These are phyloP conservation scores for Isichthys henryi DNA, from an alignment of 2,113 vertebrate genomes.

Conservation along the genomic window DNA sequence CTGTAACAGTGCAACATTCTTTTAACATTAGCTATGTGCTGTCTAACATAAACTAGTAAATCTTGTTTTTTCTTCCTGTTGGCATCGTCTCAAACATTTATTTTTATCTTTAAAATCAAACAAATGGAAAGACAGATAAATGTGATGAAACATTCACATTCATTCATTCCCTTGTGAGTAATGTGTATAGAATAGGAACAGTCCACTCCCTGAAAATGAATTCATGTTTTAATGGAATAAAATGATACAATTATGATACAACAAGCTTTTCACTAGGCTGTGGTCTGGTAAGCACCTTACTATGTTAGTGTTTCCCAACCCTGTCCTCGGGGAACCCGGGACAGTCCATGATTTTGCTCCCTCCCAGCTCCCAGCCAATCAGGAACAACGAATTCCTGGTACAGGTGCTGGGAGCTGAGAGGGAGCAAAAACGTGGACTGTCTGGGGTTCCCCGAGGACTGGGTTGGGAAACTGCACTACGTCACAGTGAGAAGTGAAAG, in stretches of 20 bases:
- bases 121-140: conserved; percentile 36
- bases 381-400: too few species aligned
- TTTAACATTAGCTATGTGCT: conserved; percentile 24
- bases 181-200: conserved; percentile 51
- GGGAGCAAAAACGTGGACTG: too few species aligned
- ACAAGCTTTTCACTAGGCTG: not conserved
- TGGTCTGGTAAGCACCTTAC: not conserved
- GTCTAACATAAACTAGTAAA: not conserved
- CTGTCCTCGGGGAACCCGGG: too few species aligned
- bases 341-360: too few species aligned
- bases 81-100: not conserved
- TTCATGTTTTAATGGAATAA: conserved; percentile 60
- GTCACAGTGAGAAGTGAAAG: too few species aligned
- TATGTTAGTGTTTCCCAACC: not conserved
- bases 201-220: conserved; percentile 41
- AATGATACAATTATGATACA: not conserved
- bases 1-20: not conserved
- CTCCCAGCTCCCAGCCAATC: too few species aligned
- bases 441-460: too few species aligned
- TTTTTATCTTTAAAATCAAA: not conserved
- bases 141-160: conserved; percentile 47
- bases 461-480: too few species aligned
- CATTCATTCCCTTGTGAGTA: conserved; percentile 50
- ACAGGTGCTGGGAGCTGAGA: too few species aligned
- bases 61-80: not conserved